Base-by-base conservation (phyloP, 2,888 invertebrate species). In the Drosophila falleni region DNA sequence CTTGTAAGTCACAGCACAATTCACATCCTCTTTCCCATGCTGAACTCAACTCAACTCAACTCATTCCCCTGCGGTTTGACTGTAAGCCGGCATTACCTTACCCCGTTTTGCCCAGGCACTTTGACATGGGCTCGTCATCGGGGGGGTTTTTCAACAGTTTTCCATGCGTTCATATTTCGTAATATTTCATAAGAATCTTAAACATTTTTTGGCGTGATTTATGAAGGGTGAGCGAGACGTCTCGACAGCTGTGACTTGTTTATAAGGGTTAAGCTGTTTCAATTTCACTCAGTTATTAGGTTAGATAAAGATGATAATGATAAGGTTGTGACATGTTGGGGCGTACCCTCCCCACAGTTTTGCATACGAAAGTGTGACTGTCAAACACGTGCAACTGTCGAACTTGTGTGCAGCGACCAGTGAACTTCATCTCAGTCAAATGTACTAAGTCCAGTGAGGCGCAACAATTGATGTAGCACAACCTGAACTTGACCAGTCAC, bases 181-280 rank as follows among this genome's bases (percentile, higher is more conserved):
- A 63, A 84, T 89, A 83, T 84, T 84, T 89, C 65, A 75, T 55
- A 59, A 56, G 67, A 80, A 64, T 72, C 73, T 66, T 62, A 29
- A 61, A 55, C 69, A 65, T 69, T 66, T 73, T 73, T 55, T 46
- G 70, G 61, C 49, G 74, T 85, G 85, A 86, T 86, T 87, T 86
- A 86, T 76, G 63, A 62, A 70, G 85, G 78, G 67, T 87, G 77
- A 68, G 59, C 49, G 39, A 41, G 19, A n/a, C 51, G 23, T 23
- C 19, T n/a, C 76, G 79, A 79, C 79, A 83, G 82, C 77, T 79
- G 86, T 60, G 69, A 64, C 61, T 70, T 82, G 71, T 78, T 71
- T 74, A 73, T 75, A 87, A 87, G 88, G 86, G 86, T 87, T 86
- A 86, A 86, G 89, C 89, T 84, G 89, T 89, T 89, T 83, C 84